Evolutionary conservation across 2,888 invertebrate species (phyloP).

Genomic region (Drosophila testacea): DNA sequence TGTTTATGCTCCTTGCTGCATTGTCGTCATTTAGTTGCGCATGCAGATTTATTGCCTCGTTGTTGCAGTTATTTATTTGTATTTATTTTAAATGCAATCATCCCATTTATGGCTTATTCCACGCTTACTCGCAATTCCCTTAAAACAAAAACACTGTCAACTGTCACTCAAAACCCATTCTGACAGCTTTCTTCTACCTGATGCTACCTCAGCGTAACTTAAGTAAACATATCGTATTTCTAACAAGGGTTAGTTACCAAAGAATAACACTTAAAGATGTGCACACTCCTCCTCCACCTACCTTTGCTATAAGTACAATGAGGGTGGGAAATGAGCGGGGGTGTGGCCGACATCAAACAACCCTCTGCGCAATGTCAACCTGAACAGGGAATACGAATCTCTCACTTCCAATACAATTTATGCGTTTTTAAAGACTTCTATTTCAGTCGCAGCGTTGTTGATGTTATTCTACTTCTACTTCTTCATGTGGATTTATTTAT

Average conservation of each 20-base stretch:
- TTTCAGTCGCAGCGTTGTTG: conserved; percentile 34
- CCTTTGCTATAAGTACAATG: background rate
- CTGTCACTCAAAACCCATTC: conserved; percentile 60
- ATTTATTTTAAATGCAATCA: conserved; percentile 43
- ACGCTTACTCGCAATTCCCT: background rate
- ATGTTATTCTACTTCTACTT: conserved; percentile 36
- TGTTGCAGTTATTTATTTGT: conserved; percentile 55
- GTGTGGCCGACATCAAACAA: conserved; percentile 51
- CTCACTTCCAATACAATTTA: conserved; percentile 53
- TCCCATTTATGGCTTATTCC: conserved; percentile 69
- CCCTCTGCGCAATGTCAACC: conserved; percentile 58
- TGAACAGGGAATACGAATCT: background rate
- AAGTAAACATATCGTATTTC: conserved; percentile 72
- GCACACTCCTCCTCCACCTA: conserved; percentile 13
- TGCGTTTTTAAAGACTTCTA: conserved; percentile 73
- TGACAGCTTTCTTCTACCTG: conserved; percentile 45
- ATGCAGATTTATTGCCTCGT: conserved; percentile 72
- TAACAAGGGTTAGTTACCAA: conserved; percentile 66
- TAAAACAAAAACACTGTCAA: conserved; percentile 75
- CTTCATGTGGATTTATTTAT: conserved; percentile 20
- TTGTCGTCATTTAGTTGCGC: conserved; percentile 71
- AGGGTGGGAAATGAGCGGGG: background rate
- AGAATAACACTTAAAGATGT: conserved; percentile 72
- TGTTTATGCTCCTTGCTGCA: conserved; percentile 57
- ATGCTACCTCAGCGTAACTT: conserved; percentile 34